Evolutionary conservation across 2,797 vertebrate genomes (phyloP).

Genomic region (Oryzias sinensis): DNA sequence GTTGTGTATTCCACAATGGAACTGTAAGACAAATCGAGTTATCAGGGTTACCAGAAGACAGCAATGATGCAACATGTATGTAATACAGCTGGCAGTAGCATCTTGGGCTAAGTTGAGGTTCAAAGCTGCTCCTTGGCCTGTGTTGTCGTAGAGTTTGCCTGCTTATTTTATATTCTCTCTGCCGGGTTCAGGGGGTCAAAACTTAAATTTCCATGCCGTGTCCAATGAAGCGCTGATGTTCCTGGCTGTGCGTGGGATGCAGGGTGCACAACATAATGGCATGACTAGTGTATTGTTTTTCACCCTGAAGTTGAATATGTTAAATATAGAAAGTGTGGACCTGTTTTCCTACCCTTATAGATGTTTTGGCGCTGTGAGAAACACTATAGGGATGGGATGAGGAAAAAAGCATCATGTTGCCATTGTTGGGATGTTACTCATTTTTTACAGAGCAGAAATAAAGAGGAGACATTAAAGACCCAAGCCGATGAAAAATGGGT

Average conservation of each 20-base stretch:
- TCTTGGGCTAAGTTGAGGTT: conserved; percentile 50
- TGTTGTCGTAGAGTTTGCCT: conserved; percentile 26
- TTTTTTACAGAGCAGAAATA: conserved; percentile 26
- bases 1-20: conserved; percentile 54
- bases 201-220: conserved; percentile 56
- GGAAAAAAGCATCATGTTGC: conserved; percentile 35
- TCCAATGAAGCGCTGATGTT: conserved; percentile 45
- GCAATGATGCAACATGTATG: conserved; percentile 20
- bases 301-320: conserved; percentile 57
- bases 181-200: conserved; percentile 57
- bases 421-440: conserved; percentile 43
- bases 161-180: conserved; percentile 45
- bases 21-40: conserved; percentile 60
- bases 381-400: conserved; percentile 23
- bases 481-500: too few relatives aligned
- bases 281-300: conserved; percentile 65
- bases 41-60: conserved; percentile 41
- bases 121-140: conserved; percentile 37
- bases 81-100: conserved; percentile 31
- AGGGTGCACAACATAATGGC: conserved; percentile 49
- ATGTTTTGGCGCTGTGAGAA: conserved; percentile 22
- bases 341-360: conserved; percentile 40
- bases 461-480: background rate
- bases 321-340: conserved; percentile 13
- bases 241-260: conserved; percentile 49